These are phyloP conservation scores for Tinamus guttatus DNA, from an alignment of 2,113 vertebrate species.

Conservation along the genomic window DNA sequence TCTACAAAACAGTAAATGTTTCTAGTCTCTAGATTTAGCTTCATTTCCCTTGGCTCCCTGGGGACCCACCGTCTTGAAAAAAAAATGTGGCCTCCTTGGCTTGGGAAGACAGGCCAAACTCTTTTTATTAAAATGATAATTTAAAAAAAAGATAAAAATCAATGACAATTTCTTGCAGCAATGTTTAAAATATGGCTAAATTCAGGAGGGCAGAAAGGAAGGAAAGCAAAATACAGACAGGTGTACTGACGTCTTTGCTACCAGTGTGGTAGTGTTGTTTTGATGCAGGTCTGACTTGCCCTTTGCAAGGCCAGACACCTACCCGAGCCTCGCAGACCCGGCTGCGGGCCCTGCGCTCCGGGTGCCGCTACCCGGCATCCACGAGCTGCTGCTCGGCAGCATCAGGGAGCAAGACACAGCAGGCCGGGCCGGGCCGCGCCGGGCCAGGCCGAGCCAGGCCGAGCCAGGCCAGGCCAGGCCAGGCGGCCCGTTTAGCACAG, in stretches of 20 bases:
- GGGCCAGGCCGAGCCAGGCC: no score
- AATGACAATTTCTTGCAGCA: neutral
- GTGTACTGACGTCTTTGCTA: neutral
- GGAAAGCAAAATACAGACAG: rapidly evolving
- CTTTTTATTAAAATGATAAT: neutral
- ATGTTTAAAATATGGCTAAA: neutral
- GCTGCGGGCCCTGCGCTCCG: rapidly evolving
- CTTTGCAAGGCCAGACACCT: rapidly evolving
- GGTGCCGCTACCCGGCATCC: neutral
- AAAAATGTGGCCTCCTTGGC: neutral
- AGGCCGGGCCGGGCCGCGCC: no score
- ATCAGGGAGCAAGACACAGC: neutral
- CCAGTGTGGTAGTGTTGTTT: rapidly evolving
- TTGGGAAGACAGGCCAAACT: neutral
- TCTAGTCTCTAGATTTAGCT: neutral
- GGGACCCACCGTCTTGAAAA: neutral
- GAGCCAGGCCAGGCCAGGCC: no score
- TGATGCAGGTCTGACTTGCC: neutral
- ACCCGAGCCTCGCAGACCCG: neutral
- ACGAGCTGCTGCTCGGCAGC: rapidly evolving
- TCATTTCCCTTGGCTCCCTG: neutral
- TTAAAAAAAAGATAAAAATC: neutral
- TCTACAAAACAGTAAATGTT: neutral
- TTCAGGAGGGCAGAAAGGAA: neutral
- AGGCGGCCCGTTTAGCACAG: neutral